These are phyloP conservation scores for Pyxicephalus adspersus DNA, from an alignment of 2,113 vertebrate species.

Conservation along the genomic window DNA sequence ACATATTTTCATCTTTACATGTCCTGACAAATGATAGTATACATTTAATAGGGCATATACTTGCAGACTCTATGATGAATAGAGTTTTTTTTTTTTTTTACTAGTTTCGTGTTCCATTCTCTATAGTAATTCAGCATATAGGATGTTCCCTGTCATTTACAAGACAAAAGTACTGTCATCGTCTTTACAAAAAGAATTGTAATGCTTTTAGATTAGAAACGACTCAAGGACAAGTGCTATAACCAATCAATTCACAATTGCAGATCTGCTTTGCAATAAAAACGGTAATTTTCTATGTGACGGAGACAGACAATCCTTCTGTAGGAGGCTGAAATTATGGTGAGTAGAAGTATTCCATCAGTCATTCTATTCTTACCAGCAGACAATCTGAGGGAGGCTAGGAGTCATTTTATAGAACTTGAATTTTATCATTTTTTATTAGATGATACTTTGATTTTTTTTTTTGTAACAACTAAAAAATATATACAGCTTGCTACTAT, in stretches of 20 bases:
- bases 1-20: neutral
- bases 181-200: slow-evolving; percentile 36
- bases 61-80: slow-evolving; percentile 14
- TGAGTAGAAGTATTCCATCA: slow-evolving; percentile 56
- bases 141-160: slow-evolving; percentile 25
- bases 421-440: slow-evolving; percentile 41
- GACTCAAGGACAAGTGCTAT: slow-evolving; percentile 17
- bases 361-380: slow-evolving; percentile 61
- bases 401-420: slow-evolving; percentile 32
- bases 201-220: slow-evolving; percentile 59
- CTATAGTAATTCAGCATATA: slow-evolving; percentile 5
- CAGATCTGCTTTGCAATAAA: slow-evolving; percentile 59
- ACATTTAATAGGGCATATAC: neutral
- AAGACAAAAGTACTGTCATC: slow-evolving; percentile 41
- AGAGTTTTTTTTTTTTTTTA: slow-evolving; percentile 4
- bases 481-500: neutral
- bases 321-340: slow-evolving; percentile 61
- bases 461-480: neutral
- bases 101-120: slow-evolving; percentile 2
- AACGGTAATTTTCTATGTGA: slow-evolving; percentile 59
- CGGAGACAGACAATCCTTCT: slow-evolving; percentile 59
- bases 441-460: slow-evolving; percentile 57
- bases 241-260: slow-evolving; percentile 61
- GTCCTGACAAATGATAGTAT: slow-evolving; percentile 1
- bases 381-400: slow-evolving; percentile 37